Base-by-base conservation (phyloP, 2,797 vertebrate genomes). In the Bovichtus variegatus region DNA sequence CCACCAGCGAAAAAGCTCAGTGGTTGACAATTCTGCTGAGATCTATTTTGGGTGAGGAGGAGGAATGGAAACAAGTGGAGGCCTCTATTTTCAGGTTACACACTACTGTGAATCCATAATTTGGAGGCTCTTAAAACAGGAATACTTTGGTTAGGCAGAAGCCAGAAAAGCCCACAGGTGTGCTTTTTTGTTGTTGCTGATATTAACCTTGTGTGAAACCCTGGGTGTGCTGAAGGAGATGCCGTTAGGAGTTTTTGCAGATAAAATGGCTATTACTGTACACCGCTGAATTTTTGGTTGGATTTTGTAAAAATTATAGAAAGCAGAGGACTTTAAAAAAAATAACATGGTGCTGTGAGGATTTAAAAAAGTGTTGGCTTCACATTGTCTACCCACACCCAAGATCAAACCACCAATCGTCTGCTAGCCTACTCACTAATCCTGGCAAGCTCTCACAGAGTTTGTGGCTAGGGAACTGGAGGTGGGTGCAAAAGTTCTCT, bases 11-110 rank as follows among this genome's bases (percentile, higher is more conserved):
- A 78, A 81, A 74, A 71, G 71, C 69, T 59, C 65, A 19, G 88
- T 2, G 79, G 87, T 81, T 9, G 62, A 44, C 19, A 23, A 71
- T 84, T 85, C 78, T 69, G 74, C 85, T 73, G 80, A 71, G 67
- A 82, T 85, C 82, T 90, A 90, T 89, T 92, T 82, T 62, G 38
- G 80, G 80, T 54, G 36, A 21, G 70, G 81, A 82, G 78, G 81
- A 88, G 82, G 74, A 76, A 38, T 83, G 78, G 82, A 88, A 88
- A 87, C 74, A 76, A 64, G 76, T 23, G 40, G 51, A 73, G 41
- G 81, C 71, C 73, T 89, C 84, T 86, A 87, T 90, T 90, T 89
- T 85, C 79, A 90, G 88, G 55, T 81, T 85, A 76, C 77, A 66
- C 72, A 72, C 80, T n/a, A 19, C 73, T 81, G 79, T 68, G 31